Conservation (phyloP, 2,888 invertebrate species). For the Thyatira batis region DNA sequence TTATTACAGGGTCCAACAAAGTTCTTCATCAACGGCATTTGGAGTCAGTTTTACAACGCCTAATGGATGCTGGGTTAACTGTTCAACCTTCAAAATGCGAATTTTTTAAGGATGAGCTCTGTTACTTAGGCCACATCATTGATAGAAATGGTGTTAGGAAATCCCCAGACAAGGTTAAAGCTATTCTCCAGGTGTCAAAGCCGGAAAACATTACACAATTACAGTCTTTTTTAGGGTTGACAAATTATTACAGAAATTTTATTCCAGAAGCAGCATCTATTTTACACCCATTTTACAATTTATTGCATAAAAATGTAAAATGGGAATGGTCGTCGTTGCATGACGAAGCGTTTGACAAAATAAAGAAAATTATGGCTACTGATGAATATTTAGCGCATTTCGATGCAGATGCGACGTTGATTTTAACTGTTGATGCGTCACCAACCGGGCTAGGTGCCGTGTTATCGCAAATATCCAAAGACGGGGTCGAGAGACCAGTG, state of each 20-base stretch:
- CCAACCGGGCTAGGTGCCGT: constrained; percentile 23
- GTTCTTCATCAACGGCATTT: neutral
- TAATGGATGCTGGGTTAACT: constrained; percentile 11
- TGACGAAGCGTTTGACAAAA: constrained; percentile 8
- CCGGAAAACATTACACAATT: constrained; percentile 19
- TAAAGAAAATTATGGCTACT: constrained; percentile 12
- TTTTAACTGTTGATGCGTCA: constrained; percentile 28
- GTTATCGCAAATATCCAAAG: constrained; percentile 18
- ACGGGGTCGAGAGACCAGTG: constrained; percentile 17
- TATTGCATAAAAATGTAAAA: constrained; percentile 15
- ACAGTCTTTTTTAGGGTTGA: constrained; percentile 26
- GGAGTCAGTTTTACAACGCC: neutral
- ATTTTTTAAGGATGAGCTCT: constrained; percentile 12
- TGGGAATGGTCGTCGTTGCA: constrained; percentile 15
- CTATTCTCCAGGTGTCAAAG: constrained; percentile 14
- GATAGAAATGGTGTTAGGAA: constrained; percentile 13
- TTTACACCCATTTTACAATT: constrained; percentile 16
- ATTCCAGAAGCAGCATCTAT: constrained; percentile 15
- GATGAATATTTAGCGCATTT: constrained; percentile 17
- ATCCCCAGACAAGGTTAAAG: constrained; percentile 14
- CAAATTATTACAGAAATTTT: constrained; percentile 24
- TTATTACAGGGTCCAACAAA: constrained; percentile 2
- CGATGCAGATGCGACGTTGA: constrained; percentile 14
- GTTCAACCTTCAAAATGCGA: constrained; percentile 16
- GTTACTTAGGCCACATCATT: constrained; percentile 16